Evolutionary conservation across 2,888 invertebrate species (phyloP).

Genomic region (Macrophya annulata): DNA sequence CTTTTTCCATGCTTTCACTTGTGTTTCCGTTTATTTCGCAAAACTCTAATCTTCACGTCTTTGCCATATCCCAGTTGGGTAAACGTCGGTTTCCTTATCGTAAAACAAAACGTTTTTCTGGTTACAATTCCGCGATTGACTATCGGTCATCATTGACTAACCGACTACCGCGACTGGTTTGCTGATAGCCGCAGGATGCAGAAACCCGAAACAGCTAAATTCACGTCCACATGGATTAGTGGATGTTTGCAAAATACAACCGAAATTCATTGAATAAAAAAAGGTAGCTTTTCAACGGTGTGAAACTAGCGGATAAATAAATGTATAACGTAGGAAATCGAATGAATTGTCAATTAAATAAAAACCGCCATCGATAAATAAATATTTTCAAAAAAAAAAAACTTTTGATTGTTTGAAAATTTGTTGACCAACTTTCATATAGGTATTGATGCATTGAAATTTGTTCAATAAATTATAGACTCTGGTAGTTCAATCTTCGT

Average conservation of each 20-base stretch:
- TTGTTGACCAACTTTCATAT: not conserved
- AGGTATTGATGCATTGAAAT: not conserved
- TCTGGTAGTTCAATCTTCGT: not conserved
- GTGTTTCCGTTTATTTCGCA: not conserved
- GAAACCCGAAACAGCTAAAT: constrained; percentile 8
- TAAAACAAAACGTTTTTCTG: not conserved
- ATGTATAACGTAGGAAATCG: not conserved
- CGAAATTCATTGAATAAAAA: constrained; percentile 4
- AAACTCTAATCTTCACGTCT: not conserved
- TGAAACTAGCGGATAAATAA: not conserved
- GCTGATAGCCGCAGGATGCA: constrained; percentile 9
- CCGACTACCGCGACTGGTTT: constrained; percentile 1
- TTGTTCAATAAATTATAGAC: not conserved
- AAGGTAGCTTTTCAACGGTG: not conserved
- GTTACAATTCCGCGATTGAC: constrained; percentile 17
- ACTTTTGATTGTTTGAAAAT: not conserved
- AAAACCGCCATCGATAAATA: not conserved
- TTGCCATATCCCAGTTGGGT: not conserved
- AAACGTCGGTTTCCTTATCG: not conserved
- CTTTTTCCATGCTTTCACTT: not conserved
- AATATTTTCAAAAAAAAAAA: not conserved
- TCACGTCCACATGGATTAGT: not conserved
- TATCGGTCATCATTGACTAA: not conserved
- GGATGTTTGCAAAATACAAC: not conserved
- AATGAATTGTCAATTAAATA: not conserved